Base-by-base conservation (phyloP, 2,113 vertebrate genomes). In the Galemys pyrenaicus region DNA sequence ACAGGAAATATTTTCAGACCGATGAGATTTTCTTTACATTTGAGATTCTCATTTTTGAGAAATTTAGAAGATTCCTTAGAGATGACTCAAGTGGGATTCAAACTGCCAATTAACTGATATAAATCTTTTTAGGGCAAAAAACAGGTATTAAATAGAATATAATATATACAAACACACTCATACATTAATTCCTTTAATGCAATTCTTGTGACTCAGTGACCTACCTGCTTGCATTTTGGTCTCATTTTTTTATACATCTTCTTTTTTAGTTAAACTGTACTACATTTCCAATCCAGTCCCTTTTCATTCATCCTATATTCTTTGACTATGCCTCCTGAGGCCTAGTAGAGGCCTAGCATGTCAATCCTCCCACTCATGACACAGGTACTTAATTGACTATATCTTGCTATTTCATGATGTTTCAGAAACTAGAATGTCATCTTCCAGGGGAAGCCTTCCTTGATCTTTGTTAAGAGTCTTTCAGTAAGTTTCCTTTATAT, bases 71-170 rank as follows among this genome's bases (percentile, higher is more conserved):
- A 78, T 41, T 11, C 22, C 84, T 77, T 62, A 80, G 90, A 56
- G 54, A 56, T 22, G 54, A 56, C 20, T 56, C 54, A 56, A 96
- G 92, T 82, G 68, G 87, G 94, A 90, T 78, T 39, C n/a, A 51
- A 95, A 95, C 24, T 85, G 30, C n/a, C 92, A 87, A 95, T 74
- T 39, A 92, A 78, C 22, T 68, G 49, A 41, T 20, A 82, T 49
- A 78, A 95, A 73, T 81, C 10, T 79, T 91, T 92, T 87, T 39
- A 87, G 20, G 37, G 5, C 11, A 89, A 73, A 83, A 89, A 83
- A 9, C 32, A 89, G 12, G 0, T 49, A 49, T 44, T 89, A 30
- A 46, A 62, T 37, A 91, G 28, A 60, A 20, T 70, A 37, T 91
- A 80, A 68, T 39, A 75, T 30, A 79, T 10, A 65, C n/a, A 89